Base-by-base conservation (phyloP, 1,140 invertebrate genomes). In the Macrobrachium rosenbergii region DNA sequence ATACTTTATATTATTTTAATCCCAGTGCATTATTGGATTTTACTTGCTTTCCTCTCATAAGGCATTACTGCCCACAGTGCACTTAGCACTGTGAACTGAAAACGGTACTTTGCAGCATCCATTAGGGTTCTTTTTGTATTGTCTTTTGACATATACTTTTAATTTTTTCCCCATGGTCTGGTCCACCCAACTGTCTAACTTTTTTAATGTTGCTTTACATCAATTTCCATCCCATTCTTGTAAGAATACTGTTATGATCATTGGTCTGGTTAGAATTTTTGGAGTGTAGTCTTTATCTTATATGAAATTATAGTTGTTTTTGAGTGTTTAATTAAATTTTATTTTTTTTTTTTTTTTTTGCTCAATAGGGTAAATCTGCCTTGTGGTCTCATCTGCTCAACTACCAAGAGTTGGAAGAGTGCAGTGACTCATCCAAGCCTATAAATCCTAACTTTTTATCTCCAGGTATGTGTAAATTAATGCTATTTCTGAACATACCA, bases 351-450 rank as follows among this genome's bases (percentile, higher is more conserved):
- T 83, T 62, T 6, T 37, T 67, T 23, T 88, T 64, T 78, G 6
- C 63, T 11, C 63, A 89, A 58, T 90, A 94, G 93, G 97, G 97
- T 12, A 98, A 98, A 92, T 98, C 97, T 12, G 96, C 97, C 0
- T 92, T 99, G 0, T 99, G 98, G 98, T 96, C 97, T 75, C 97
- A 99, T 91, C 93, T 99, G 17, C 94, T 95, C 0, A 96, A 96
- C 92, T 98, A 96, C 92, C 95, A 98, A 91, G 97, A 98, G 91
- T 92, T 96, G 72, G 96, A 98, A 90, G 96, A 97, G 88, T 94
- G 95, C 90, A 95, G 94, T 90, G 95, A 95, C 87, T 93, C 94
- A 0, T 93, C 94, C 75, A 95, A 96, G 91, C 93, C 95, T 88
- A 94, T 95, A 43, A 96, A 97, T 92, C 94, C 96, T 2, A 96